Percentiles rank a stretch among this genome's conserved stretches.
Conservation (phyloP, 2,888 invertebrate species). For the Pachydiplax longipennis region DNA sequence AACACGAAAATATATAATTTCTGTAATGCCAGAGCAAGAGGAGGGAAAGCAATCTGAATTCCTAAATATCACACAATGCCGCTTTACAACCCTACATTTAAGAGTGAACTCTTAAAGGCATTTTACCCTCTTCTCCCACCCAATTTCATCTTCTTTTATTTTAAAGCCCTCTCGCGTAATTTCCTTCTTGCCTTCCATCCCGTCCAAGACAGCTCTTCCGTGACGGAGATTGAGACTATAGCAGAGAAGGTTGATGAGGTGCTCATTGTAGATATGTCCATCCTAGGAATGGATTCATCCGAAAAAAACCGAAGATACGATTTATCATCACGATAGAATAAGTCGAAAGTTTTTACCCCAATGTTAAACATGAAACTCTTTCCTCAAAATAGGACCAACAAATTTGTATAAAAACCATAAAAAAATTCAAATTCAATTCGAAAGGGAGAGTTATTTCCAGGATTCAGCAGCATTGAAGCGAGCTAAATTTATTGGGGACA, state of each 20-base stretch:
- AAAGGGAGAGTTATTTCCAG: no score
- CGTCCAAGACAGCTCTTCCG: background rate
- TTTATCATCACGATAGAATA: background rate
- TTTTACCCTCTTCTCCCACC: background rate
- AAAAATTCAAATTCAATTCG: no score
- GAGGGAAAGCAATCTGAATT: background rate
- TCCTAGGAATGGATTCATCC: background rate
- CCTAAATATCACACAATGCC: background rate
- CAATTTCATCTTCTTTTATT: background rate
- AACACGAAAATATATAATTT: background rate
- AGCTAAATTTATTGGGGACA: no score
- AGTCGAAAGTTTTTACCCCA: no score
- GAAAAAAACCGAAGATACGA: background rate
- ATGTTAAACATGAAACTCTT: no score
- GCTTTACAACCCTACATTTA: conserved; percentile 12
- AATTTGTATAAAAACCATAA: no score
- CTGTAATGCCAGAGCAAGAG: background rate
- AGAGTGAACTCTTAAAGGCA: background rate
- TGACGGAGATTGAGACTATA: background rate
- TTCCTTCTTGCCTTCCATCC: background rate
- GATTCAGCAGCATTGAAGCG: no score
- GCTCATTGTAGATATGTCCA: background rate
- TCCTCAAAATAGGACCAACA: no score
- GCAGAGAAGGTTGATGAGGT: background rate
- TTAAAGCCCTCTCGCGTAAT: background rate